Conservation (phyloP, 30 jellyfish, hydroid and myxozoan genomes). For the Hydractinia echinata region DNA sequence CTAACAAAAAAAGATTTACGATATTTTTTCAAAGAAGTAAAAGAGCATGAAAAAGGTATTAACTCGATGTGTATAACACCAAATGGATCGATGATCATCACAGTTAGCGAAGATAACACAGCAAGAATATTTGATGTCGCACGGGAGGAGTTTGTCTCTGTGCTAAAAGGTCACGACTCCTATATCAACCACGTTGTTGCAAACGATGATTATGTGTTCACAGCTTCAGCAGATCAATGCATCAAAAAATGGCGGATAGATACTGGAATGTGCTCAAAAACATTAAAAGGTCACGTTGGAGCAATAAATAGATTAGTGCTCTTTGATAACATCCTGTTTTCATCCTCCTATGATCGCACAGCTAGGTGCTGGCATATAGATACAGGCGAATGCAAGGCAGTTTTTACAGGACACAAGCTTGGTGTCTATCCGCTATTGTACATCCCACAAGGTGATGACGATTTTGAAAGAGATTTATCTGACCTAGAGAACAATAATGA, state of each 20-base stretch:
- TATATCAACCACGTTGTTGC: conserved; percentile 69
- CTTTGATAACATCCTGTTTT: conserved; percentile 59
- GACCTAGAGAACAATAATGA: conserved; percentile 84
- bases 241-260: conserved; percentile 87
- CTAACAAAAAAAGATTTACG: conserved; percentile 47
- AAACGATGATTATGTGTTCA: conserved; percentile 59
- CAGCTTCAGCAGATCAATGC: conserved; percentile 85
- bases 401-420: conserved; percentile 73
- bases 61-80: conserved; percentile 73
- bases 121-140: conserved; percentile 52
- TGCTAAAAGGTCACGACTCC: conserved; percentile 74
- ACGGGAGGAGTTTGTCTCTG: conserved; percentile 52
- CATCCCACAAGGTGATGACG: conserved; percentile 60
- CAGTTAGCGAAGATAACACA: conserved; percentile 79
- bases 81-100: conserved; percentile 50
- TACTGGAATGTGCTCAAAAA: conserved; percentile 87
- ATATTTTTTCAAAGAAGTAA: conserved; percentile 47
- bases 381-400: conserved; percentile 78
- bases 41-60: conserved; percentile 71
- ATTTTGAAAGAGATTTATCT: conserved; percentile 65
- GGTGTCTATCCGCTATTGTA: conserved; percentile 77
- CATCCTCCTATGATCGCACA: conserved; percentile 85
- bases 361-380: conserved; percentile 82
- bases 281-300: conserved; percentile 88
- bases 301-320: conserved; percentile 70